Evolutionary conservation across 2,113 vertebrate species (phyloP).

Genomic region (Ondatra zibethicus): DNA sequence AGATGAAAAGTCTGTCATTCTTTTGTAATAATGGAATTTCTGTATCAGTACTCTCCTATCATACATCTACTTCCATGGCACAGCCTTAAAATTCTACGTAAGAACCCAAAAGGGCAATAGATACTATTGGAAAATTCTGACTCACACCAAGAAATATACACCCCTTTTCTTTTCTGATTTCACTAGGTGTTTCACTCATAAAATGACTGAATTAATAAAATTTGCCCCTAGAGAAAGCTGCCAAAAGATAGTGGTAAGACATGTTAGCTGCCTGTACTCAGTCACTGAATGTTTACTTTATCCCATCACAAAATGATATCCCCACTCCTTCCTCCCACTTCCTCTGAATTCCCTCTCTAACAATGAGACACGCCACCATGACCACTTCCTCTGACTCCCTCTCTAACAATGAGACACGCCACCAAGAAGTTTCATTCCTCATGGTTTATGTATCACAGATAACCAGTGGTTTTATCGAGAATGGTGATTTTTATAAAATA

Average conservation of each 20-base stretch:
- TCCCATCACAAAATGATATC: background rate
- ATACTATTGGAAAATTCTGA: background rate
- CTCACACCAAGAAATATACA: background rate
- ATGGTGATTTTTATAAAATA: background rate
- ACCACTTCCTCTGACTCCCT: background rate
- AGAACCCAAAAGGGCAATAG: background rate
- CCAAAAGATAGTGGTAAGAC: background rate
- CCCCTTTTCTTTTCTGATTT: too few relatives aligned
- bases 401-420: too few relatives aligned
- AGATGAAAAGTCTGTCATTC: too few relatives aligned
- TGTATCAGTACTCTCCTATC: too few relatives aligned
- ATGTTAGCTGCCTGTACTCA: too few relatives aligned
- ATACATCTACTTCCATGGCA: background rate
- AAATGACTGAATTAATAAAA: background rate
- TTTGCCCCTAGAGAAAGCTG: background rate
- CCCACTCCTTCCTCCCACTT: background rate
- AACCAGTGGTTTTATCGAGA: background rate
- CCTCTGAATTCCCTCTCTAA: background rate
- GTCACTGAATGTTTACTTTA: background rate
- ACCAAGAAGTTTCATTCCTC: background rate
- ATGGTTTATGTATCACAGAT: background rate
- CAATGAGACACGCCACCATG: background rate
- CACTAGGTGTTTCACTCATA: background rate
- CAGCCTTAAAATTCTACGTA: background rate
- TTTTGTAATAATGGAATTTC: background rate